Evolutionary conservation across 2,888 invertebrate genomes (phyloP), one percentile per base, ranked within the genome.

Genomic region (Leucozona laternaria): DNA sequence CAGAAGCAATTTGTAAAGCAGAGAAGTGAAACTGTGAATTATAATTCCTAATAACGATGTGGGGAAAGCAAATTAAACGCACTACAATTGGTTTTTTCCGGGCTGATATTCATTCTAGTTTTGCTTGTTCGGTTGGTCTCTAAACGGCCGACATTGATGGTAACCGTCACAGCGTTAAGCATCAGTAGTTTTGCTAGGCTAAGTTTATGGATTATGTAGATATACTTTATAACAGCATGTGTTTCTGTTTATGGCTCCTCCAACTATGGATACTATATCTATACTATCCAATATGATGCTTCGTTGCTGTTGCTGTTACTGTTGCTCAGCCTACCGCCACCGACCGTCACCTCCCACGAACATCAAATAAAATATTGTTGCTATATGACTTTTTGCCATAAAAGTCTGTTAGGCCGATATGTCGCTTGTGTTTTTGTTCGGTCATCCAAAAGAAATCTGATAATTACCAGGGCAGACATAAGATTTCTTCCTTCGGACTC

Each of bases 21-120:
- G 75, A 86, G 64, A 86, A 86, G 86, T 86, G 78, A 86, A 86
- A 79, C 78, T 78, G 70, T 82, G 71, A 57, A 86, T 86, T 86
- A 86, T 82, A 78, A 86, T 86, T 86, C 82, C 78, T 82, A 86
- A 86, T 82, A 82, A 86, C 78, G 86, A 82, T 86, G 82, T 78
- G 86, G 78, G 84, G 81, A 77, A 86, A 86, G 88, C 88, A 89
- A 90, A 90, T 92, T 92, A 91, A 92, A 91, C 90, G 89, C 90
- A 91, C 91, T 90, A 90, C 92, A 92, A 92, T 92, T 92, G 92
- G 92, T 91, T 91, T 92, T 92, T 92, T 92, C 92, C 92, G 92
- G 92, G 90, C 92, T 86, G 64, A 78, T 75, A 82, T 79, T 86
- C 81, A 86, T 82, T 81, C 78, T 77, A 73, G 76, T 68, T 77